Evolutionary conservation across 2,113 vertebrate species (phyloP).

Genomic region (Morone chrysops): DNA sequence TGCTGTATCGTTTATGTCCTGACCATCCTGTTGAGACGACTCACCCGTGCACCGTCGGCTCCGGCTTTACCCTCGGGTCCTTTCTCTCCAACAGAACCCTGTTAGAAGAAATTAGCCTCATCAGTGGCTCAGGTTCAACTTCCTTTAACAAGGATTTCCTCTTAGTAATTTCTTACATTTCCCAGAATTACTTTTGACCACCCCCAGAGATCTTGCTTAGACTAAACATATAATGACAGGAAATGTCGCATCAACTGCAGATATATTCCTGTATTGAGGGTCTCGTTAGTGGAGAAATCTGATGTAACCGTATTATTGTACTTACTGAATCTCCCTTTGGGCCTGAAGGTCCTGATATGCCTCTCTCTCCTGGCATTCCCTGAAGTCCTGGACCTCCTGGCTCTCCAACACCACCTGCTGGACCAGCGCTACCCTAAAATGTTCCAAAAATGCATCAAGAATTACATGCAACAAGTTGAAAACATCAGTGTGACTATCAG

Average conservation of each 20-base stretch:
- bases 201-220: background rate
- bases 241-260: background rate
- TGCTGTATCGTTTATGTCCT: background rate
- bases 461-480: background rate
- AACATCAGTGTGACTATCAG: background rate
- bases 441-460: no score
- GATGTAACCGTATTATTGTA: constrained; percentile 20
- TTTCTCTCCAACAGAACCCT: constrained; percentile 91
- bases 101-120: background rate
- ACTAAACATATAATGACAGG: background rate
- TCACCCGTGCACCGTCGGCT: constrained; percentile 93
- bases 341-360: constrained; percentile 90
- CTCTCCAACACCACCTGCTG: constrained; percentile 89
- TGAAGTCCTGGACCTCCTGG: constrained; percentile 92
- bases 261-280: background rate
- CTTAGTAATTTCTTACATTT: background rate
- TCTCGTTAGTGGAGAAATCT: background rate
- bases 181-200: background rate
- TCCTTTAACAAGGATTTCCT: background rate
- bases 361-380: constrained; percentile 98
- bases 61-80: constrained; percentile 94
- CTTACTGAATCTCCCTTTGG: constrained; percentile 95
- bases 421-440: constrained; percentile 90
- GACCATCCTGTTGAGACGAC: constrained; percentile 57
- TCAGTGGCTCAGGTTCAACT: background rate